A percentile compares a stretch with the other conserved stretches of the same genome.
Conservation (phyloP, 2,113 vertebrate species). For the Ariopsis seemanni region DNA sequence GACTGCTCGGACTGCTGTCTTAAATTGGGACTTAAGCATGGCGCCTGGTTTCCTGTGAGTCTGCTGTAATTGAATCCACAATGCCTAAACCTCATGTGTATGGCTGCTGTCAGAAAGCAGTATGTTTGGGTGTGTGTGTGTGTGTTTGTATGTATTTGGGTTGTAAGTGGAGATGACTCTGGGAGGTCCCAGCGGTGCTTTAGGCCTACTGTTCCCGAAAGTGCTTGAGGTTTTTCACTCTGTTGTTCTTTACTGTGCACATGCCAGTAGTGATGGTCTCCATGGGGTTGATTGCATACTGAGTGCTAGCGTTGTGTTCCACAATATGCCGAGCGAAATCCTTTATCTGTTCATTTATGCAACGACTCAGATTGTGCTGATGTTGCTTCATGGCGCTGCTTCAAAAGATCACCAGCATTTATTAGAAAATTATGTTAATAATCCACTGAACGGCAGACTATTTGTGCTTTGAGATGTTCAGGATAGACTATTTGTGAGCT, state of each 20-base stretch:
- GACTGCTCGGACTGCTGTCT: conserved; percentile 34
- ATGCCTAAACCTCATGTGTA: conserved; percentile 19
- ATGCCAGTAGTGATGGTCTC: neutral
- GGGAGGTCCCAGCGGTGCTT: conserved; percentile 36
- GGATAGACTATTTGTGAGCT: conserved; percentile 4
- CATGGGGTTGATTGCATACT: neutral
- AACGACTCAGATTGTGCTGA: neutral
- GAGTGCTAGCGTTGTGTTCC: neutral
- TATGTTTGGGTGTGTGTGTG: conserved; percentile 25
- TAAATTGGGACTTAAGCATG: conserved; percentile 38
- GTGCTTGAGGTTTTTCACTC: conserved; percentile 40
- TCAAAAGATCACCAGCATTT: conserved; percentile 2
- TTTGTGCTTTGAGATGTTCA: neutral
- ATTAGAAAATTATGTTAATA: conserved; percentile 18
- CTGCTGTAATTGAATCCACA: conserved; percentile 38
- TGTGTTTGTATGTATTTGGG: conserved; percentile 10
- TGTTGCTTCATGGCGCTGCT: neutral
- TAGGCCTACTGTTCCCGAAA: conserved; percentile 38
- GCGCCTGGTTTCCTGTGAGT: conserved; percentile 29
- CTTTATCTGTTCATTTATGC: conserved; percentile 11
- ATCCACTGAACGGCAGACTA: conserved; percentile 2
- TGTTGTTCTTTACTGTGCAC: conserved; percentile 17
- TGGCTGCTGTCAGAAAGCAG: conserved; percentile 29
- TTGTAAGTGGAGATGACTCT: conserved; percentile 39
- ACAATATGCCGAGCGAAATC: neutral